Evolutionary conservation across 2,888 invertebrate genomes (phyloP), one percentile per base, ranked within the genome.

Genomic region (Dermolepida albohirtum): DNA sequence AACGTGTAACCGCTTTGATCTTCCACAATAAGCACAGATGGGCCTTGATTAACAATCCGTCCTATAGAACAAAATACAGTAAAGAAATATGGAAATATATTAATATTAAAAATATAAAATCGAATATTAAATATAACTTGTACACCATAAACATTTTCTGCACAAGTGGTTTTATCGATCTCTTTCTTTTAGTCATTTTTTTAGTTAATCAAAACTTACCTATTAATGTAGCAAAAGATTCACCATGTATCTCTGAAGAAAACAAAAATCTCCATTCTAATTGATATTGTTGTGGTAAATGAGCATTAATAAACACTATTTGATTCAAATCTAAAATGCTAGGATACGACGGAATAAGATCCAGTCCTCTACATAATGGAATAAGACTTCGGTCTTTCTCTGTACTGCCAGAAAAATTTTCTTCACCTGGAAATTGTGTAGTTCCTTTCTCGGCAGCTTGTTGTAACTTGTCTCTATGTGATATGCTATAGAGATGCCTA

Each of bases 221-320:
- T 27, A 91, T 85, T 85, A 94, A 87, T 11, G 93, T 94, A 2
- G 94, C 92, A 83, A 94, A 97, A 64, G 95, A 95, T 84, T 96
- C 95, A 0, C 97, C 97, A 79, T 96, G 94, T 64, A 92, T 90
- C 78, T 91, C 90, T 12, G 93, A 93, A 6, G 94, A 94, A 84
- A 94, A 96, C 2, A 96, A 85, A 78, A 95, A 92, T 75, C 95
- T 86, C 96, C 96, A 97, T 80, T 92, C 90, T 73, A 89, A 83
- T 77, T 92, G 91, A 72, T 90, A 87, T 71, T 91, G 89, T 69
- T 87, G 87, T 0, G 95, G 95, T 64, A 97, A 84, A 78, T 92
- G 89, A 44, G 89, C 88, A 84, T 94, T 95, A 40, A 96, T 85
- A 85, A 92, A 94, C 67, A 93, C 87, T 63, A 94, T 89, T 81